phyloP scores from a whole-genome alignment of 2,113 vertebrate genomes.

The Lethenteron camtschaticum region DNA sequence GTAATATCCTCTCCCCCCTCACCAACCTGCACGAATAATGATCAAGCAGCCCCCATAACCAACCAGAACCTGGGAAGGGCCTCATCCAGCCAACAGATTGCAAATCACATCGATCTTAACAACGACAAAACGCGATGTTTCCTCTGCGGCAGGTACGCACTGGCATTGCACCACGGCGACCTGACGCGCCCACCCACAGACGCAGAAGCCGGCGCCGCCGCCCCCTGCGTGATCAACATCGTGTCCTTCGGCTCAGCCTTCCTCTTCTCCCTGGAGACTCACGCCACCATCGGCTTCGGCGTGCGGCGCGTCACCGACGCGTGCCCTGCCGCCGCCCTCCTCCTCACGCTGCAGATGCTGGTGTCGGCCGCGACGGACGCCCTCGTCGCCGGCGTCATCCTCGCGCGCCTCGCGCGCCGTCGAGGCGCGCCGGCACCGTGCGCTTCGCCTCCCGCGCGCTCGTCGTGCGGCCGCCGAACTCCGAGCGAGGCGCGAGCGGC shows the following conservation, averaged over 20 bases:
- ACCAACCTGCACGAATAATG: too few relatives aligned
- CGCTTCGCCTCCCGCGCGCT: constrained; percentile 53
- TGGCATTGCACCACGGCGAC: constrained; percentile 51
- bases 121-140: too few relatives aligned
- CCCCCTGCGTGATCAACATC: constrained; percentile 52
- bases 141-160: too few relatives aligned
- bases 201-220: constrained; percentile 17
- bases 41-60: too few relatives aligned
- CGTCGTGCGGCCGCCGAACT: constrained; percentile 30
- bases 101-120: too few relatives aligned
- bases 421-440: constrained; percentile 66
- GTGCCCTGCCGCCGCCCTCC: constrained; percentile 57
- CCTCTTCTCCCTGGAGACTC: constrained; percentile 64
- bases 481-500: constrained; percentile 17
- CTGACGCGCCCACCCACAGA: constrained; percentile 17
- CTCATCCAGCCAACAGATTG: too few relatives aligned
- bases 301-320: constrained; percentile 64
- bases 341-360: constrained; percentile 66
- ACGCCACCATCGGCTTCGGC: constrained; percentile 72
- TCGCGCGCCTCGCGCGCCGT: constrained; percentile 77
- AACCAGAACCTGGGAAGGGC: too few relatives aligned
- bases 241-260: constrained; percentile 68
- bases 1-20: too few relatives aligned
- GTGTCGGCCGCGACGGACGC: constrained; percentile 67
- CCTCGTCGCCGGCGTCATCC: constrained; percentile 65